Conservation (phyloP, 2,888 invertebrate species). For the Cryptus viduatorius region DNA sequence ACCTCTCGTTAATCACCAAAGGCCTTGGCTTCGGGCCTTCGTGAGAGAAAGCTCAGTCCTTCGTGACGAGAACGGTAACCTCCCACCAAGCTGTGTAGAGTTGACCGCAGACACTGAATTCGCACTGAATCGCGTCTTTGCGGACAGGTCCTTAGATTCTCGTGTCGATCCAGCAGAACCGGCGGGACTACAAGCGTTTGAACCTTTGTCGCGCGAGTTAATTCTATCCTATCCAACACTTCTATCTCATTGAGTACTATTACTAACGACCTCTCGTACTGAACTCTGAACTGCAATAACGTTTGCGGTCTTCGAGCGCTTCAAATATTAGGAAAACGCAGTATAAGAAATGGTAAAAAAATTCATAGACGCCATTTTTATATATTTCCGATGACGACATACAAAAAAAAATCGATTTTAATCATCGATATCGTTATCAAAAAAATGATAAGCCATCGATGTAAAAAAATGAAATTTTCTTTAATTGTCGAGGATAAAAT, state of each 20-base stretch:
- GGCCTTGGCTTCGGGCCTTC: slow-evolving; percentile 75
- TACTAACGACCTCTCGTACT: neutral
- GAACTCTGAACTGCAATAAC: neutral
- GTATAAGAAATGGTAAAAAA: neutral
- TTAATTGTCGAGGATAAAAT: neutral
- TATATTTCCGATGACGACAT: neutral
- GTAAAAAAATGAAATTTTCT: neutral
- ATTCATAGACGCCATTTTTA: neutral
- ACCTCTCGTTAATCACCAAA: slow-evolving; percentile 85
- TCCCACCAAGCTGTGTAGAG: slow-evolving; percentile 82
- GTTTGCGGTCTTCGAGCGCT: neutral
- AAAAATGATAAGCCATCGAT: neutral
- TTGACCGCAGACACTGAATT: slow-evolving; percentile 82
- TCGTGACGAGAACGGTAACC: slow-evolving; percentile 68
- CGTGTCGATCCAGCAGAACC: slow-evolving; percentile 50
- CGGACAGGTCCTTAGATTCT: slow-evolving; percentile 58
- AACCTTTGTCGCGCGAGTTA: slow-evolving; percentile 37
- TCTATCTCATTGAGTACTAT: neutral
- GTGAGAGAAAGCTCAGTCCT: slow-evolving; percentile 66
- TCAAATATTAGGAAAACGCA: neutral
- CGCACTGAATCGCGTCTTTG: slow-evolving; percentile 55
- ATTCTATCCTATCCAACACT: slow-evolving; percentile 7
- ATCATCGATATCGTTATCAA: neutral
- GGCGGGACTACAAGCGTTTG: slow-evolving; percentile 17
- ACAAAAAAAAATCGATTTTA: neutral